Conservation (phyloP, 2,888 invertebrate species). For the Congeria kusceri region DNA sequence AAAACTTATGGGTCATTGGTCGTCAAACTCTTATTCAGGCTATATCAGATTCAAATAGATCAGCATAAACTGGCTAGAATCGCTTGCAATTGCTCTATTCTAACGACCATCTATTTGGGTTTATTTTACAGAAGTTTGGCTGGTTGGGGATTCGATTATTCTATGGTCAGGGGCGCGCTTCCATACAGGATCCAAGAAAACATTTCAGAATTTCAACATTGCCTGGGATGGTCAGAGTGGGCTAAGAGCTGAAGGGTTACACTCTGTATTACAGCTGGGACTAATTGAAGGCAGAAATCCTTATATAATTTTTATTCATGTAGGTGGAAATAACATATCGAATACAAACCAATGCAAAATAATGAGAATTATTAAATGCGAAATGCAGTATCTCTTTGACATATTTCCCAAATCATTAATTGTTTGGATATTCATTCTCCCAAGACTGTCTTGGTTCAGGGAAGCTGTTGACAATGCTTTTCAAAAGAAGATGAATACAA, state of each 20-base stretch:
- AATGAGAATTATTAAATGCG: neutral
- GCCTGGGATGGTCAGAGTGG: constrained; percentile 26
- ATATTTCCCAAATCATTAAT: constrained; percentile 12
- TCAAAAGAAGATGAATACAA: too few relatives aligned
- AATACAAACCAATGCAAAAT: constrained; percentile 22
- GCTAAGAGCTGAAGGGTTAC: constrained; percentile 5
- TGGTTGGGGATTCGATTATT: constrained; percentile 34
- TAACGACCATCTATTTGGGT: neutral
- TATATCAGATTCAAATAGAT: constrained; percentile 20
- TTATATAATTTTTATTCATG: constrained; percentile 16
- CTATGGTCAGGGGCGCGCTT: constrained; percentile 21
- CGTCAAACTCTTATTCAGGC: constrained; percentile 15
- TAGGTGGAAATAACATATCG: constrained; percentile 36
- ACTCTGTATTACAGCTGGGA: constrained; percentile 19
- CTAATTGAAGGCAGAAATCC: constrained; percentile 14
- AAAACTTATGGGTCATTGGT: constrained; percentile 43
- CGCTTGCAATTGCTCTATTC: neutral
- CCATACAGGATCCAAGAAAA: neutral
- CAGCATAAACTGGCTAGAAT: neutral
- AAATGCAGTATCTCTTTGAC: constrained; percentile 7
- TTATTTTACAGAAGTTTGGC: constrained; percentile 37
- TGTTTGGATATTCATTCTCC: constrained; percentile 29
- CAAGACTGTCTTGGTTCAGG: constrained; percentile 25
- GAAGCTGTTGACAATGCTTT: neutral
- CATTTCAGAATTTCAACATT: neutral